These are phyloP conservation scores for Cavia aperea DNA, from an alignment of 2,113 vertebrate species.

Conservation along the genomic window DNA sequence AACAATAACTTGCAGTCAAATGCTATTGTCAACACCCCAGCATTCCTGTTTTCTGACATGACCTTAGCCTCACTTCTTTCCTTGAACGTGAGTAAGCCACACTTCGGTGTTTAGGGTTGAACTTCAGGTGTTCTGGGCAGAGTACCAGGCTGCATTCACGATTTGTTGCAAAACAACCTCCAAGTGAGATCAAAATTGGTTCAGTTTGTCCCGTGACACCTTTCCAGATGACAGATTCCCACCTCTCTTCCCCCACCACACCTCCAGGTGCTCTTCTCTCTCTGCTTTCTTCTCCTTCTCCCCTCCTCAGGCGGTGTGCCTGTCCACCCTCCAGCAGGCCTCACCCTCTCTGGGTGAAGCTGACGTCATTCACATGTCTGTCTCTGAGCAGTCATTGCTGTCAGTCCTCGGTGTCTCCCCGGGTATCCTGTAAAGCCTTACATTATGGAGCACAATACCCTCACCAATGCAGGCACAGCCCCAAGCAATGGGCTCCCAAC, in stretches of 20 bases:
- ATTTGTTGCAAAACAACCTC: not conserved
- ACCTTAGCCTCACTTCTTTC: not conserved
- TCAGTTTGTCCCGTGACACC: too few species aligned
- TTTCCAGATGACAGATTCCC: not conserved
- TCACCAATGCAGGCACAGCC: not conserved
- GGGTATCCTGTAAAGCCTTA: not conserved
- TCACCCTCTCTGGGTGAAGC: not conserved
- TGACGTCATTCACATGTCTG: not conserved
- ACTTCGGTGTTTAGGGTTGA: not conserved
- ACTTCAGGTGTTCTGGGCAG: not conserved
- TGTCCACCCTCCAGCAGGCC: not conserved
- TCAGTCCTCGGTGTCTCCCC: not conserved
- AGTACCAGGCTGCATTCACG: not conserved
- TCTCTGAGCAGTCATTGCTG: not conserved
- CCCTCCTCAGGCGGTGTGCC: not conserved
- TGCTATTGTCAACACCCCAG: not conserved
- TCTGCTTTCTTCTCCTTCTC: too few species aligned
- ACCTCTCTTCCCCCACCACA: not conserved
- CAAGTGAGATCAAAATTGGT: not conserved
- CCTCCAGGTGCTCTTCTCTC: accelerated
- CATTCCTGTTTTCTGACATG: not conserved
- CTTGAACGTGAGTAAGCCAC: not conserved
- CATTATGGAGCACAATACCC: not conserved
- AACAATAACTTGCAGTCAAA: not conserved
- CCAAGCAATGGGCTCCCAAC: accelerated